Percentiles rank a stretch among this genome's conserved stretches.
Conservation (phyloP, 2,888 invertebrate species). For the Drosophila hamatofila region DNA sequence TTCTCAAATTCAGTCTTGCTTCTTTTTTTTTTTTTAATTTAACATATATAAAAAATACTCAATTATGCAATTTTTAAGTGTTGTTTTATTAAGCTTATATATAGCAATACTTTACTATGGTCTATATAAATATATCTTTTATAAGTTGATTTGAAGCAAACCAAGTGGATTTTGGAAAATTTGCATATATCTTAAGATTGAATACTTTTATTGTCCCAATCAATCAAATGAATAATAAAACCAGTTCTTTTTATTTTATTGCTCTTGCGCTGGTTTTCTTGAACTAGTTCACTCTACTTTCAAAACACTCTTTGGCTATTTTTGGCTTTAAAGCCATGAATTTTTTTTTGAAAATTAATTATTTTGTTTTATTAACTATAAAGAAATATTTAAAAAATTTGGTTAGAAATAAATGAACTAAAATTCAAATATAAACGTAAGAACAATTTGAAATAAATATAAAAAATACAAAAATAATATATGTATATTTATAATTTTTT, state of each 20-base stretch:
- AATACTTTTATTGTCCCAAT: constrained; percentile 53
- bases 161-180: constrained; percentile 6
- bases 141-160: not conserved
- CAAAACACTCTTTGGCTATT: constrained; percentile 28
- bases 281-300: constrained; percentile 61
- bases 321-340: constrained; percentile 1
- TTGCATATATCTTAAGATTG: constrained; percentile 41
- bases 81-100: not conserved
- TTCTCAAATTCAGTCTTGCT: not conserved
- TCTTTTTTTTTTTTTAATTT: no score
- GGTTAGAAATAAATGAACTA: no score
- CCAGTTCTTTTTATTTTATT: constrained; percentile 32
- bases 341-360: not conserved
- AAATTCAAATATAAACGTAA: no score
- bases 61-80: not conserved
- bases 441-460: no score
- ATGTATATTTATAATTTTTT: not conserved
- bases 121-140: constrained; percentile 2
- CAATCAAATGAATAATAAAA: constrained; percentile 55
- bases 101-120: not conserved
- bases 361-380: no score
- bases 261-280: constrained; percentile 46
- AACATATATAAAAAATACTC: not conserved
- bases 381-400: no score
- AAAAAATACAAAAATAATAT: no score